Evolutionary conservation across 2,888 invertebrate species (phyloP).

Genomic region (Diarsia rubi): DNA sequence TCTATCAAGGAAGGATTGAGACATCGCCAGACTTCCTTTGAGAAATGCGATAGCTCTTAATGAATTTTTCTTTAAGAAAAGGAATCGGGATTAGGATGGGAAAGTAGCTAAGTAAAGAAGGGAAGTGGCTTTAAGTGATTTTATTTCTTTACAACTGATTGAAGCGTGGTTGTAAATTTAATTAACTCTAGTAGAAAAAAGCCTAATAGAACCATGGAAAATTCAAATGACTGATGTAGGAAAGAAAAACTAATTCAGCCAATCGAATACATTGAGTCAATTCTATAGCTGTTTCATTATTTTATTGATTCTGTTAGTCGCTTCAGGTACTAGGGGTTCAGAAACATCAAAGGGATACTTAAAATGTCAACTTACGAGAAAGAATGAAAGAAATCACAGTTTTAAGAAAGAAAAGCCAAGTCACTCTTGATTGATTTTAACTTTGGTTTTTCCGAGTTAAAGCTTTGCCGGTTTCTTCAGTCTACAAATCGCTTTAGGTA

Average conservation of each 20-base stretch:
- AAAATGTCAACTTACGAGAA: neutral
- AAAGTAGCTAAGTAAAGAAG: slow-evolving; percentile 28
- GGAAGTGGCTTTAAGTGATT: slow-evolving; percentile 42
- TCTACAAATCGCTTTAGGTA: slow-evolving; percentile 1
- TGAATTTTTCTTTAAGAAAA: slow-evolving; percentile 63
- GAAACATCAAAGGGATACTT: neutral
- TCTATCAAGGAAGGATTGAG: slow-evolving; percentile 65
- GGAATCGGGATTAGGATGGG: slow-evolving; percentile 40
- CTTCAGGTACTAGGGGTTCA: neutral
- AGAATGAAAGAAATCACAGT: neutral
- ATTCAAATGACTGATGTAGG: neutral
- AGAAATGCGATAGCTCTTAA: slow-evolving; percentile 57
- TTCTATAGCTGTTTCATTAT: neutral
- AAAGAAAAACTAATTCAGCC: neutral
- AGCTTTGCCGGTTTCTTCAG: neutral
- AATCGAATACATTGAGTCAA: neutral
- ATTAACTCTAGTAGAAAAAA: neutral
- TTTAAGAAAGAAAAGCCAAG: neutral
- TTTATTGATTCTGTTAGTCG: neutral
- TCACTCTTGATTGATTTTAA: neutral
- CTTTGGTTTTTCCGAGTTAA: neutral
- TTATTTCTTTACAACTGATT: slow-evolving; percentile 25
- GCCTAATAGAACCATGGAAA: neutral
- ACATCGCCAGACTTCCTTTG: slow-evolving; percentile 57
- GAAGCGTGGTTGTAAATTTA: slow-evolving; percentile 33